phyloP scores from a whole-genome alignment of 2,888 invertebrate genomes.

The Slavum lentiscoides region DNA sequence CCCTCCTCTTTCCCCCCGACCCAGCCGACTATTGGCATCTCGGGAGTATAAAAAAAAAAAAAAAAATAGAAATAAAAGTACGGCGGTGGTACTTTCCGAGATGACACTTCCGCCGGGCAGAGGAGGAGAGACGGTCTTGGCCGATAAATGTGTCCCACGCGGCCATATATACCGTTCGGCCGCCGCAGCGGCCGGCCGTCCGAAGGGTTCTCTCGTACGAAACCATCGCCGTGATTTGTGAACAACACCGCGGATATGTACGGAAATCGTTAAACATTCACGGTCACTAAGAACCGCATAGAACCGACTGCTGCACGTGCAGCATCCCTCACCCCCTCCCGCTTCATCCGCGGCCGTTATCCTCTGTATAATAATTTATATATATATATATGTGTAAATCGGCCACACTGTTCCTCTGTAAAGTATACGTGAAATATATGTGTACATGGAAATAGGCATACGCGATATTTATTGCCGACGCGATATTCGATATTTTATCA shows the following conservation, averaged over 20 bases:
- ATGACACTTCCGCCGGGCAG: slow-evolving; percentile 42
- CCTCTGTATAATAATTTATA: too few species aligned
- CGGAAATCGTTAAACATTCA: slow-evolving; percentile 51
- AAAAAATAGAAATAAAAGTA: slow-evolving; percentile 12
- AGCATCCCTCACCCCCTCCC: background rate
- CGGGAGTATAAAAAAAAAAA: slow-evolving; percentile 4
- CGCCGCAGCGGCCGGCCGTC: too few species aligned
- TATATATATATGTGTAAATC: too few species aligned
- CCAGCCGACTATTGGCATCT: slow-evolving; percentile 1
- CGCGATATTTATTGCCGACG: too few species aligned
- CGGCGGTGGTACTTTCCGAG: slow-evolving; percentile 24
- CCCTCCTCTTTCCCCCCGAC: background rate
- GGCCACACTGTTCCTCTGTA: too few species aligned
- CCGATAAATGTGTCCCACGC: slow-evolving; percentile 48
- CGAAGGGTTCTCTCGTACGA: slow-evolving; percentile 1
- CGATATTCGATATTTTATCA: too few species aligned
- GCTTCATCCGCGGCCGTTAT: too few species aligned
- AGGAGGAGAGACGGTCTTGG: background rate
- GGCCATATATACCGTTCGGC: slow-evolving; percentile 8
- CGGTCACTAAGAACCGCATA: slow-evolving; percentile 23
- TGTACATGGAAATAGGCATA: too few species aligned
- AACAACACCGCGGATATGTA: background rate
- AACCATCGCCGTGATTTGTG: slow-evolving; percentile 43
- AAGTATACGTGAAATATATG: too few species aligned
- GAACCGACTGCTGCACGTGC: background rate